Evolutionary conservation across 2,113 vertebrate genomes (phyloP).

Genomic region (Pipa parva): DNA sequence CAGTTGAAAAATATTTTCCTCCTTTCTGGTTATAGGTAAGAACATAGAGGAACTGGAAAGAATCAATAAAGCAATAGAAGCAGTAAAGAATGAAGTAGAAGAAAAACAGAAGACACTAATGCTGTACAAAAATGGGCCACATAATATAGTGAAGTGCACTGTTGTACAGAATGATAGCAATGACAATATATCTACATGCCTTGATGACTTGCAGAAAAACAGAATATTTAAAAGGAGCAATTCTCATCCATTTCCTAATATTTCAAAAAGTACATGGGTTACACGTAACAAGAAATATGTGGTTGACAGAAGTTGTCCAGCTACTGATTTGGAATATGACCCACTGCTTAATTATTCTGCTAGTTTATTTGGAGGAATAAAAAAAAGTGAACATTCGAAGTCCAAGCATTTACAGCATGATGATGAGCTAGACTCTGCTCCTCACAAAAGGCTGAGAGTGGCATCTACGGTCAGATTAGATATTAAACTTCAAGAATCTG

Average conservation of each 20-base stretch:
- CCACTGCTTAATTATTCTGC: conserved; percentile 69
- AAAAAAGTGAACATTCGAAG: neutral
- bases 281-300: conserved; percentile 55
- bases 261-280: neutral
- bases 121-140: conserved; percentile 41
- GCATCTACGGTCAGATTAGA: conserved; percentile 32
- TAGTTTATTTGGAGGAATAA: conserved; percentile 36
- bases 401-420: neutral
- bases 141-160: neutral
- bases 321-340: conserved; percentile 66
- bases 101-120: conserved; percentile 60
- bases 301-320: conserved; percentile 58
- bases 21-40: neutral
- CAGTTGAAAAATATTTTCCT: neutral
- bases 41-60: conserved; percentile 53
- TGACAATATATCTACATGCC: neutral
- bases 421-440: fast-evolving
- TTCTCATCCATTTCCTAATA: neutral
- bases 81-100: conserved; percentile 62
- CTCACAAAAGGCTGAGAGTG: conserved; percentile 20
- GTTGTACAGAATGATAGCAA: neutral
- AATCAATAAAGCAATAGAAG: conserved; percentile 64
- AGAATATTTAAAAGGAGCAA: neutral
- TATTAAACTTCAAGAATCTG: conserved; percentile 54
- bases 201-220: neutral